Evolutionary conservation across 2,888 invertebrate species (phyloP).

Genomic region (Loripinus fragilis): DNA sequence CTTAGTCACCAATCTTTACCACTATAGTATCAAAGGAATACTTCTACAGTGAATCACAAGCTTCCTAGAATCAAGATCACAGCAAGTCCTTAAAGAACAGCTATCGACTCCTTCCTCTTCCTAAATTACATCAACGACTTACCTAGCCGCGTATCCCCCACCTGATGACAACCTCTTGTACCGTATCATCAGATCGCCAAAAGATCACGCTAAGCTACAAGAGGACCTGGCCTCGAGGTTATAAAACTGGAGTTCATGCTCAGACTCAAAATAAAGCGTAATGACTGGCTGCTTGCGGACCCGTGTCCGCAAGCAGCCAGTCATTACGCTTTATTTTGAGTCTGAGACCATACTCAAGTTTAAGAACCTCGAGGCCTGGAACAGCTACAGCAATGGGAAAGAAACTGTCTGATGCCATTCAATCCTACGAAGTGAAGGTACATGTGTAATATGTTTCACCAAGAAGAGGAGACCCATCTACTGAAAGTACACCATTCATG

Average conservation of each 20-base stretch:
- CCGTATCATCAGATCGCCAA: no score
- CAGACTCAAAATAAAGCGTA: no score
- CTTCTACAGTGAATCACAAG: neutral
- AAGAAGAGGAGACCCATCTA: neutral
- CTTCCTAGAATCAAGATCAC: neutral
- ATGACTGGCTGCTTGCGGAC: no score
- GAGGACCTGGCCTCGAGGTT: no score
- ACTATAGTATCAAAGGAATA: slow-evolving; percentile 14
- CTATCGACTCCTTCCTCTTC: neutral
- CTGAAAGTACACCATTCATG: neutral
- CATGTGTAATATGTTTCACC: neutral
- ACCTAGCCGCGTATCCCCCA: neutral
- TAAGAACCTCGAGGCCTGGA: neutral
- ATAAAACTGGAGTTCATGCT: no score
- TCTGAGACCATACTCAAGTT: no score
- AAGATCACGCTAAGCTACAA: neutral
- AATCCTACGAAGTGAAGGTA: neutral
- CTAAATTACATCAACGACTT: slow-evolving; percentile 4
- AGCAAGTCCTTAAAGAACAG: neutral
- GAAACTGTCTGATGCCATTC: slow-evolving; percentile 1
- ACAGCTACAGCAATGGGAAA: neutral
- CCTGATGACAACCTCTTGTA: slow-evolving; percentile 9
- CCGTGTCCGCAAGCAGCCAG: no score
- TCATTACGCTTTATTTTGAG: no score
- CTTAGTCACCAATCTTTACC: slow-evolving; percentile 3